A percentile compares a stretch with the other conserved stretches of the same genome.
Conservation (phyloP, 2,888 invertebrate species). For the Dendrolimus pini region DNA sequence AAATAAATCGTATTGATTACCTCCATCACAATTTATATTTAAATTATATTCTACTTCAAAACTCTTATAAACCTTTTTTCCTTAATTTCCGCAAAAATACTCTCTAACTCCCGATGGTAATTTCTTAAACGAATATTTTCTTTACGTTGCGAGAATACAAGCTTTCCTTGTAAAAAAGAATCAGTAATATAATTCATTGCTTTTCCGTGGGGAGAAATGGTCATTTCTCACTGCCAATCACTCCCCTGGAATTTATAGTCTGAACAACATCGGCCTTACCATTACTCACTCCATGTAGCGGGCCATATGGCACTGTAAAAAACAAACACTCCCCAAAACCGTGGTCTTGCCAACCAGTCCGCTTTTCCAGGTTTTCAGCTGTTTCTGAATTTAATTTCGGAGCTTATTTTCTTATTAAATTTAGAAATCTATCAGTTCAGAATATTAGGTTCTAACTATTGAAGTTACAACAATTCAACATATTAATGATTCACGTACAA, state of each 20-base stretch:
- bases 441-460: too few relatives aligned
- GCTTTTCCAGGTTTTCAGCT: too few relatives aligned
- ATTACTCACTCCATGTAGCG: slow-evolving; percentile 13
- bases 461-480: too few relatives aligned
- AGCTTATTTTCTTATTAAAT: too few relatives aligned
- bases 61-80: neutral
- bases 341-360: too few relatives aligned
- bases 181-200: slow-evolving; percentile 11
- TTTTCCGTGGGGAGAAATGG: slow-evolving; percentile 6
- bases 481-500: too few relatives aligned
- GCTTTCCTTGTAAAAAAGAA: slow-evolving; percentile 6
- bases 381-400: too few relatives aligned
- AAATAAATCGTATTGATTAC: too few relatives aligned
- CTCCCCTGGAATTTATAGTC: slow-evolving; percentile 13
- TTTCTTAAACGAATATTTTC: slow-evolving; percentile 8
- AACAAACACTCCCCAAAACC: slow-evolving; percentile 1
- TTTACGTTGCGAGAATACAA: slow-evolving; percentile 8
- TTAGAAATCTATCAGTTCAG: too few relatives aligned
- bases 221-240: slow-evolving; percentile 25
- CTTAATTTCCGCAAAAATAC: slow-evolving; percentile 5
- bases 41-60: too few relatives aligned
- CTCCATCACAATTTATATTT: too few relatives aligned
- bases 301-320: slow-evolving; percentile 8
- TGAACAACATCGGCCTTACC: slow-evolving; percentile 11
- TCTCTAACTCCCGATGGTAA: slow-evolving; percentile 13